phyloP scores from a whole-genome alignment of 2,888 invertebrate species.

The Bhutanitis thaidina region DNA sequence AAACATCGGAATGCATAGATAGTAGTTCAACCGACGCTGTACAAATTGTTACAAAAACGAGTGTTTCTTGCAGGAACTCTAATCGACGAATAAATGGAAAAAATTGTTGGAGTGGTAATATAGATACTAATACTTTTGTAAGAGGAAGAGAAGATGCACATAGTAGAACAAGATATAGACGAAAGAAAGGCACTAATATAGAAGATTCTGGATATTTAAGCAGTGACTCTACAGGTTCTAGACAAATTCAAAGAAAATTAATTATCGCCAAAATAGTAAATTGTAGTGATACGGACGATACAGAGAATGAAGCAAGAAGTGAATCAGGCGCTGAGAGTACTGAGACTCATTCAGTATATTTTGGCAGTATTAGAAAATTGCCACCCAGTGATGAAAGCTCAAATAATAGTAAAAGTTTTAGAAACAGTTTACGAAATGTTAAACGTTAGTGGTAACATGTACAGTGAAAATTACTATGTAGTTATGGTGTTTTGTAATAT shows the following conservation, averaged over 20 bases:
- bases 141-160: conserved; percentile 48
- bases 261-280: conserved; percentile 76
- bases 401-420: conserved; percentile 28
- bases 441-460: conserved; percentile 17
- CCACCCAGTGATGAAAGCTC: conserved; percentile 44
- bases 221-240: conserved; percentile 86
- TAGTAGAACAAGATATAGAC: conserved; percentile 46
- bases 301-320: conserved; percentile 89
- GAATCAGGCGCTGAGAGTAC: conserved; percentile 93
- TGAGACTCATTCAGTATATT: conserved; percentile 92
- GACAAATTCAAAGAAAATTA: conserved; percentile 60
- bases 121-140: conserved; percentile 66
- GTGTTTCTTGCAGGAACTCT: conserved; percentile 43
- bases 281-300: conserved; percentile 88
- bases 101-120: conserved; percentile 29
- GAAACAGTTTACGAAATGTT: conserved; percentile 25
- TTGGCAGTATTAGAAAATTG: conserved; percentile 84
- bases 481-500: too few species aligned
- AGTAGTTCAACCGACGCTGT: conserved; percentile 34
- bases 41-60: conserved; percentile 27
- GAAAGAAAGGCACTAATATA: conserved; percentile 65
- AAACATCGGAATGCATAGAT: conserved; percentile 75
- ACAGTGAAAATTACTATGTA: not conserved
- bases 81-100: conserved; percentile 38
- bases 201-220: conserved; percentile 93